Conservation (phyloP, 53 echinoderm and acorn worm species). For the Zoroaster sp. region DNA sequence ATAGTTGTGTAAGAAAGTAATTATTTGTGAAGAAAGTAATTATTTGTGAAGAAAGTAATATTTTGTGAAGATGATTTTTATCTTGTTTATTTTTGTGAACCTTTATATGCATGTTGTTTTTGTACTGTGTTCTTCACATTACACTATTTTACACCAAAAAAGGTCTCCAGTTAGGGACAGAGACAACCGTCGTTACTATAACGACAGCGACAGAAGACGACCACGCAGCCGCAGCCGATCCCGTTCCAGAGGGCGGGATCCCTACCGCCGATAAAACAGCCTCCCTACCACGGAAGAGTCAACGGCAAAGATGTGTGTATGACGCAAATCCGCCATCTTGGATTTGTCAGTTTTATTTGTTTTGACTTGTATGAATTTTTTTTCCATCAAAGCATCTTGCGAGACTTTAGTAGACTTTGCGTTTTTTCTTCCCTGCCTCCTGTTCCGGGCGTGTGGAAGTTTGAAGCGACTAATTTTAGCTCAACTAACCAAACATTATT, state of each 20-base stretch:
- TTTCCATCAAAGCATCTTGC: constrained; percentile 41
- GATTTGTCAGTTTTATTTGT: neutral
- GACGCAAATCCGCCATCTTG: constrained; percentile 13
- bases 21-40: no score
- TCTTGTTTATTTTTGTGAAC: neutral
- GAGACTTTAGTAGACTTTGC: neutral
- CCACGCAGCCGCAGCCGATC: constrained; percentile 62
- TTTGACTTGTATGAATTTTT: constrained; percentile 3
- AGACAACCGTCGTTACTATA: constrained; percentile 49
- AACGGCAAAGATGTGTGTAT: constrained; percentile 47
- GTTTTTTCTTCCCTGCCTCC: neutral
- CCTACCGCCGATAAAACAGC: constrained; percentile 48
- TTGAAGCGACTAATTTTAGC: neutral
- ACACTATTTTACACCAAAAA: constrained; percentile 19
- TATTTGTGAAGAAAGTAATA: no score
- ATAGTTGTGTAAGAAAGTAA: no score
- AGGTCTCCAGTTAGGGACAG: constrained; percentile 61
- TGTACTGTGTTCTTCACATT: neutral
- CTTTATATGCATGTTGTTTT: neutral
- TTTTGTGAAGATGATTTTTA: no score
- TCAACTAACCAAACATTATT: neutral
- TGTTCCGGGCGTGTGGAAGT: neutral
- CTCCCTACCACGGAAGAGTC: neutral
- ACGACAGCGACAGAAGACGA: constrained; percentile 54
- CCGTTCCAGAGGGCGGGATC: constrained; percentile 61